A percentile compares a stretch with the other conserved stretches of the same genome.
Evolutionary conservation across 2,113 vertebrate species (phyloP).

Genomic region (Maylandia zebra): DNA sequence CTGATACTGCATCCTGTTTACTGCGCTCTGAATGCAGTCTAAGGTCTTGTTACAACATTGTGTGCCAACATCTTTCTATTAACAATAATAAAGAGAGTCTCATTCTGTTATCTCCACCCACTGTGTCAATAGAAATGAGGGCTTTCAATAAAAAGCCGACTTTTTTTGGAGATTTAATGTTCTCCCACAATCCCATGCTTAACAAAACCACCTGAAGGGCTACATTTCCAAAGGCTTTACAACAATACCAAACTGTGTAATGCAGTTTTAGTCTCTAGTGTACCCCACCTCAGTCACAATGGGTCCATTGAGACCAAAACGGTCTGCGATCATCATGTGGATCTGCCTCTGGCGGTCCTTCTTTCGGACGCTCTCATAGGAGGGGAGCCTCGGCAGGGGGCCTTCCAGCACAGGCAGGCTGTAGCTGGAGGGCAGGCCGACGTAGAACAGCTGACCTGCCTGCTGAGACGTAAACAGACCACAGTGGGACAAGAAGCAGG

Average conservation of each 20-base stretch:
- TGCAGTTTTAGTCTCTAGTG: background rate
- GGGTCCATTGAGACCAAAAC: constrained; percentile 76
- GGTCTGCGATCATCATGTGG: constrained; percentile 77
- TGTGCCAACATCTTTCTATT: background rate
- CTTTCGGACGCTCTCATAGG: constrained; percentile 77
- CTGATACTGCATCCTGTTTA: constrained; percentile 24
- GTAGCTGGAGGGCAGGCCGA: constrained; percentile 73
- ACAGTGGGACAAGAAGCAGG: background rate
- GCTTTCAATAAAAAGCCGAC: background rate
- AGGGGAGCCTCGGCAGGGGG: constrained; percentile 68
- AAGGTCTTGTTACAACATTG: constrained; percentile 35
- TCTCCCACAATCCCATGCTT: background rate
- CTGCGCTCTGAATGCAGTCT: background rate
- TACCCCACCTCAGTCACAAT: constrained; percentile 68
- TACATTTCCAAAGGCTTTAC: background rate
- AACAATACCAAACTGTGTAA: background rate
- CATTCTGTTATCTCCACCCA: background rate
- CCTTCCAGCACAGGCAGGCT: constrained; percentile 63
- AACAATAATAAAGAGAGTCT: background rate
- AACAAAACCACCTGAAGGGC: background rate
- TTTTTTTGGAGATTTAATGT: background rate
- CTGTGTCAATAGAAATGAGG: background rate
- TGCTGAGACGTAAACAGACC: constrained; percentile 5
- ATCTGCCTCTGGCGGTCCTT: constrained; percentile 80
- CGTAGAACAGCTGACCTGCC: constrained; percentile 71